A percentile compares a stretch with the other conserved stretches of the same genome.
Evolutionary conservation across 2,888 invertebrate genomes (phyloP).

Genomic region (Halictus quadricinctus): DNA sequence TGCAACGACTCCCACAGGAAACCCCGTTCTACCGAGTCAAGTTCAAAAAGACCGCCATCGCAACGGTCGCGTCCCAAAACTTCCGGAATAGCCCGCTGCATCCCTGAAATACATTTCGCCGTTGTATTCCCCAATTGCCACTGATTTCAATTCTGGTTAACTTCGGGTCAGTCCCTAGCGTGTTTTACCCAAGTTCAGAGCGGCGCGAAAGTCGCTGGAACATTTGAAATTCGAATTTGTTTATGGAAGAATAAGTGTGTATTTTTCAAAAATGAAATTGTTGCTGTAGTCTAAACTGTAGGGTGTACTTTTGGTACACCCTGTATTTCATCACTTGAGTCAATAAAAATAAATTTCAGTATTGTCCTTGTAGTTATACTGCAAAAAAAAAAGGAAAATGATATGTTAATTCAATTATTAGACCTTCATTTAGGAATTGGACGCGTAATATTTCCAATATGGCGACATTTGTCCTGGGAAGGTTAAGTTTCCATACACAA

Average conservation of each 20-base stretch:
- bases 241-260: too few species aligned
- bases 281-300: too few species aligned
- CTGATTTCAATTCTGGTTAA: background rate
- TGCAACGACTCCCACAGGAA: background rate
- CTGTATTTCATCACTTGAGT: too few species aligned
- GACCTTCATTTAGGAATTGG: too few species aligned
- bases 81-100: background rate
- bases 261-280: too few species aligned
- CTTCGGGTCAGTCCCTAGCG: background rate
- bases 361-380: background rate
- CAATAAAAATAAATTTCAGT: too few species aligned
- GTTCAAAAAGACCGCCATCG: background rate
- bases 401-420: too few species aligned
- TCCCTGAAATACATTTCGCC: background rate
- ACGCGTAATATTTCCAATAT: too few species aligned
- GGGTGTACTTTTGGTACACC: too few species aligned
- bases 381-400: background rate
- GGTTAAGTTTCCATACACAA: too few species aligned
- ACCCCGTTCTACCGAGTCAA: background rate
- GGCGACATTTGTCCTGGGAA: too few species aligned
- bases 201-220: background rate
- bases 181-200: background rate
- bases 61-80: background rate
- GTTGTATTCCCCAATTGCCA: background rate
- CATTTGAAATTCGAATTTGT: background rate